phyloP scores from a whole-genome alignment of 2,888 invertebrate species.

The Ceriagrion tenellum region DNA sequence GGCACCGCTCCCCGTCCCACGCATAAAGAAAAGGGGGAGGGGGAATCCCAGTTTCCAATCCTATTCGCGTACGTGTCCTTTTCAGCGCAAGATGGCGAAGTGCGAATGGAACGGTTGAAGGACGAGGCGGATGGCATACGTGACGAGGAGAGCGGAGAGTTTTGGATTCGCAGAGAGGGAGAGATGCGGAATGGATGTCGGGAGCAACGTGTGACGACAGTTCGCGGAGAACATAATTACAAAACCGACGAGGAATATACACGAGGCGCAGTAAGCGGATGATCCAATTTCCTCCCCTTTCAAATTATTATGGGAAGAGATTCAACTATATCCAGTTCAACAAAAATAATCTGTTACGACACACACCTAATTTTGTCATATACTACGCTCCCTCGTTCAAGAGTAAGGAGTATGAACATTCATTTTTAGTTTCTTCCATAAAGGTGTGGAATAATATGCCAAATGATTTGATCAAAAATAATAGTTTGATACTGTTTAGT shows the following conservation, averaged over 20 bases:
- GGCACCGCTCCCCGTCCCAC: conserved; percentile 51
- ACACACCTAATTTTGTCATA: too few relatives aligned
- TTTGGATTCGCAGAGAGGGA: not conserved
- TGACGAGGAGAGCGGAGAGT: not conserved
- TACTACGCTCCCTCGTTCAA: too few relatives aligned
- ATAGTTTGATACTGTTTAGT: too few relatives aligned
- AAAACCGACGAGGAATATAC: not conserved
- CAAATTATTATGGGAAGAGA: too few relatives aligned
- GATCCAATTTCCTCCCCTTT: too few relatives aligned
- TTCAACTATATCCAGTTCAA: too few relatives aligned
- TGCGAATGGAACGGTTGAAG: not conserved
- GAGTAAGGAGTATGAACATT: too few relatives aligned
- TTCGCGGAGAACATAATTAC: not conserved
- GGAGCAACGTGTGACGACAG: not conserved
- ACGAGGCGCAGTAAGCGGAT: too few relatives aligned
- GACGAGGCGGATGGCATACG: not conserved
- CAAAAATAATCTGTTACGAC: too few relatives aligned
- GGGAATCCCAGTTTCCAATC: conserved; percentile 16
- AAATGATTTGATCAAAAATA: too few relatives aligned
- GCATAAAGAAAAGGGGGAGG: not conserved
- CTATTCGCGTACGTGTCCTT: conserved; percentile 22
- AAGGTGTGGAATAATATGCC: too few relatives aligned
- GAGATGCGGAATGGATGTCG: not conserved
- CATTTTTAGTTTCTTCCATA: too few relatives aligned
- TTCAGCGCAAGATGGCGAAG: conserved; percentile 41